These are phyloP conservation scores for Chymomyza caudatula DNA, from an alignment of 2,888 invertebrate species.

Conservation along the genomic window DNA sequence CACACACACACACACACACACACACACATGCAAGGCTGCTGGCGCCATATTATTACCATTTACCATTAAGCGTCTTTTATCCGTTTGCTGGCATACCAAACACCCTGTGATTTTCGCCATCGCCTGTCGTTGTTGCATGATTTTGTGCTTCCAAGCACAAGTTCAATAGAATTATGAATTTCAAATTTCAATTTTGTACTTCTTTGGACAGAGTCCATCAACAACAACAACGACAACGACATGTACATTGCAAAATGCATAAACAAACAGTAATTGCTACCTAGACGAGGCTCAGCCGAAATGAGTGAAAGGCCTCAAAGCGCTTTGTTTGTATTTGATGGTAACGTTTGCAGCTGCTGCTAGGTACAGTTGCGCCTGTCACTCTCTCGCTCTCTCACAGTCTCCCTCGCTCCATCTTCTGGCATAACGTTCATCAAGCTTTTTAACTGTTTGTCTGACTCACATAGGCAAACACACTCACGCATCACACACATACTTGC, in stretches of 20 bases:
- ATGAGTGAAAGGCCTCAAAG: slow-evolving; percentile 52
- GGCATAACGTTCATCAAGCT: slow-evolving; percentile 48
- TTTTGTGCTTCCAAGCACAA: slow-evolving; percentile 52
- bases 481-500: slow-evolving; percentile 9
- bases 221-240: slow-evolving; percentile 10
- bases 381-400: slow-evolving; percentile 4
- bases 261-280: slow-evolving; percentile 67
- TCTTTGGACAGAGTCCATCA: slow-evolving; percentile 30
- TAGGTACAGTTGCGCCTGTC: background rate
- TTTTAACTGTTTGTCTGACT: slow-evolving; percentile 58
- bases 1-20: background rate
- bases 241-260: slow-evolving; percentile 51
- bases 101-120: background rate
- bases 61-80: background rate
- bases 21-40: background rate
- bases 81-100: background rate
- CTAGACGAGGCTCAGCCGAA: slow-evolving; percentile 41
- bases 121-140: slow-evolving; percentile 30
- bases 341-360: slow-evolving; percentile 12
- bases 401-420: slow-evolving; percentile 16
- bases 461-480: slow-evolving; percentile 24
- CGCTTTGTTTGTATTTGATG: slow-evolving; percentile 42
- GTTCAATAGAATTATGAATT: slow-evolving; percentile 71
- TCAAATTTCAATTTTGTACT: slow-evolving; percentile 58
- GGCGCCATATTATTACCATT: background rate